These are phyloP conservation scores for Drosophila parvula DNA, from an alignment of 1,140 invertebrate species.

Conservation along the genomic window DNA sequence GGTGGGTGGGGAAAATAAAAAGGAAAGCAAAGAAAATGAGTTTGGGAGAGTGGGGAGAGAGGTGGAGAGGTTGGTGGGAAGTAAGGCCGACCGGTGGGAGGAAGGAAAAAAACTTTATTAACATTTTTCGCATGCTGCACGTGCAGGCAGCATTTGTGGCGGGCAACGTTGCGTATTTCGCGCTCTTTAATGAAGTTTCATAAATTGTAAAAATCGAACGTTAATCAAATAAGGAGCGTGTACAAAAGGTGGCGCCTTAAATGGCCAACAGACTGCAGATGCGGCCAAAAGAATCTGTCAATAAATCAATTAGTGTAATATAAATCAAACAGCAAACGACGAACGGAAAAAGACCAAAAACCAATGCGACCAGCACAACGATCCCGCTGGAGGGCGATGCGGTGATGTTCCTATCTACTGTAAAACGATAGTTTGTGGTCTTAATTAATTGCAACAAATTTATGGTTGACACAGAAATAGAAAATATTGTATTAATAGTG, in stretches of 20 bases:
- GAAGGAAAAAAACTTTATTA: constrained; percentile 71
- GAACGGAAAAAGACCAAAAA: constrained; percentile 36
- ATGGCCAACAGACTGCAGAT: constrained; percentile 73
- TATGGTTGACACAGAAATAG: constrained; percentile 56
- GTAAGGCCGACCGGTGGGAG: constrained; percentile 20
- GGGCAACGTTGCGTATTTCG: constrained; percentile 49
- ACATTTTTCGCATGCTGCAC: constrained; percentile 80
- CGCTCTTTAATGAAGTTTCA: constrained; percentile 77
- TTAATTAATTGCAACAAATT: constrained; percentile 82
- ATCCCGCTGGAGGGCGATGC: constrained; percentile 45
- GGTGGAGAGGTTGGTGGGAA: background rate
- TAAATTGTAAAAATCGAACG: constrained; percentile 80
- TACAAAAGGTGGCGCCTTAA: constrained; percentile 64
- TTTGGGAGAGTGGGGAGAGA: background rate
- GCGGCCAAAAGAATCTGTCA: constrained; percentile 74
- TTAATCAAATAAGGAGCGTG: constrained; percentile 80
- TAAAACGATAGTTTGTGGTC: constrained; percentile 58
- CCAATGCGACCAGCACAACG: constrained; percentile 7
- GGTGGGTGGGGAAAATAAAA: constrained; percentile 8
- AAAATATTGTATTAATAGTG: constrained; percentile 62
- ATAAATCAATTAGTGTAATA: constrained; percentile 79
- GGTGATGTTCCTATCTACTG: constrained; percentile 68
- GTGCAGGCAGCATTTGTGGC: constrained; percentile 59
- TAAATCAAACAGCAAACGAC: constrained; percentile 58
- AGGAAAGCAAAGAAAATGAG: constrained; percentile 18